Percentiles rank a stretch among this genome's conserved stretches.
Conservation (phyloP, 2,113 vertebrate species). For the Kobus ellipsiprymnus region DNA sequence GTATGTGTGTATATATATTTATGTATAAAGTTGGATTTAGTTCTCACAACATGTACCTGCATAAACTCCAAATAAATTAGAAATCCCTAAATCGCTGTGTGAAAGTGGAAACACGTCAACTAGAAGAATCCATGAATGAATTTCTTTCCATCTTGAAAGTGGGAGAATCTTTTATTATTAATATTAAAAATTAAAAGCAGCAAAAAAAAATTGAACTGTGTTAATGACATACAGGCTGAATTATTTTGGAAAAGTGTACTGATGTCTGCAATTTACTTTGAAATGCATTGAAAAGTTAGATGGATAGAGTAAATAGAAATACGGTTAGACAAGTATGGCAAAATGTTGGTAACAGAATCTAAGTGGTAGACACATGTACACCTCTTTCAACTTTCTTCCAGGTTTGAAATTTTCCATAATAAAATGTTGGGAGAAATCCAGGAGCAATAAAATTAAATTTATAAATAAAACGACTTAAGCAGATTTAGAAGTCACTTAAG, state of each 20-base stretch:
- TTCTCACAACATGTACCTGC: background rate
- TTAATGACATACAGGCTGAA: background rate
- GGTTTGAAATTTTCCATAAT: background rate
- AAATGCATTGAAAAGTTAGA: background rate
- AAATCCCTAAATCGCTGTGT: background rate
- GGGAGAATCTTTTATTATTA: background rate
- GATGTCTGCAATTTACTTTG: background rate
- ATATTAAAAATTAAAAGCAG: background rate
- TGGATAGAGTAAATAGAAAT: background rate
- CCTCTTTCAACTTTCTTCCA: background rate
- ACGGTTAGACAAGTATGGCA: background rate
- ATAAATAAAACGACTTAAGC: background rate
- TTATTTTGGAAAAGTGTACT: background rate
- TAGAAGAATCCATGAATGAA: background rate
- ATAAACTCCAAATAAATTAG: background rate
- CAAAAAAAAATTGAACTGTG: background rate
- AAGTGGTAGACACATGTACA: background rate
- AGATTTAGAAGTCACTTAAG: background rate
- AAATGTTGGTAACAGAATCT: background rate
- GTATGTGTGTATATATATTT: background rate
- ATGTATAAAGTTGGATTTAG: background rate
- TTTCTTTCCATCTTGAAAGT: background rate
- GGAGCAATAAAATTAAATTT: background rate
- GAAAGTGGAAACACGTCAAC: background rate
- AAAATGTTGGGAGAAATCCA: background rate